Conservation (phyloP, 1,140 invertebrate genomes). For the Solenopsis invicta region DNA sequence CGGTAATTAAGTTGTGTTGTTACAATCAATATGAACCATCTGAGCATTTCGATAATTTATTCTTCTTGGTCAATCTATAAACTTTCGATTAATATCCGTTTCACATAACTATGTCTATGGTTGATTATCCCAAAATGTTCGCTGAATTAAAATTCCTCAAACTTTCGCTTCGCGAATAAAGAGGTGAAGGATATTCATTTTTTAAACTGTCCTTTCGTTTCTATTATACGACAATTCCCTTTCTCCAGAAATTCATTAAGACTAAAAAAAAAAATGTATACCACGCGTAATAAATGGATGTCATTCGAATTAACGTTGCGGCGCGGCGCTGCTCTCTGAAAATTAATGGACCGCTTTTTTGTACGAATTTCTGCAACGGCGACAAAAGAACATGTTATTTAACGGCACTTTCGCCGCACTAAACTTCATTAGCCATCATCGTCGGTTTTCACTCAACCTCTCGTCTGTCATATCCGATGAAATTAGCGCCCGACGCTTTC, state of each 20-base stretch:
- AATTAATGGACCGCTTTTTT: conserved; percentile 36
- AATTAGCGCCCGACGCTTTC: conserved; percentile 29
- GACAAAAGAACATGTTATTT: conserved; percentile 44
- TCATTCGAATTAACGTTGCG: conserved; percentile 41
- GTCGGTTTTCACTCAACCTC: conserved; percentile 18
- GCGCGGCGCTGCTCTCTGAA: conserved; percentile 16
- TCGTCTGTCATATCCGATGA: background rate
- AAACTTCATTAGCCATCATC: conserved; percentile 41
- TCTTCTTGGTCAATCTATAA: background rate
- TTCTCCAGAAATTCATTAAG: conserved; percentile 30
- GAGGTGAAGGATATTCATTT: background rate
- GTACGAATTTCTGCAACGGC: conserved; percentile 22
- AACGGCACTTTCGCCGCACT: conserved; percentile 56
- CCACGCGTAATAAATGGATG: background rate
- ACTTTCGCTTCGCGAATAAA: conserved; percentile 11
- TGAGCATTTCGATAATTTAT: background rate
- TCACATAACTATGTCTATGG: background rate
- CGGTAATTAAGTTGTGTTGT: background rate
- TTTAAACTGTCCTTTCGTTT: background rate
- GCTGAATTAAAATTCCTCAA: background rate
- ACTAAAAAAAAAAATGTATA: background rate
- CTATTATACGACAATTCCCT: conserved; percentile 3
- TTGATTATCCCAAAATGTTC: background rate
- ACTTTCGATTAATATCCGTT: background rate
- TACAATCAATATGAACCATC: background rate